Evolutionary conservation across 1,140 invertebrate genomes (phyloP).

Genomic region (Cephus cinctus): DNA sequence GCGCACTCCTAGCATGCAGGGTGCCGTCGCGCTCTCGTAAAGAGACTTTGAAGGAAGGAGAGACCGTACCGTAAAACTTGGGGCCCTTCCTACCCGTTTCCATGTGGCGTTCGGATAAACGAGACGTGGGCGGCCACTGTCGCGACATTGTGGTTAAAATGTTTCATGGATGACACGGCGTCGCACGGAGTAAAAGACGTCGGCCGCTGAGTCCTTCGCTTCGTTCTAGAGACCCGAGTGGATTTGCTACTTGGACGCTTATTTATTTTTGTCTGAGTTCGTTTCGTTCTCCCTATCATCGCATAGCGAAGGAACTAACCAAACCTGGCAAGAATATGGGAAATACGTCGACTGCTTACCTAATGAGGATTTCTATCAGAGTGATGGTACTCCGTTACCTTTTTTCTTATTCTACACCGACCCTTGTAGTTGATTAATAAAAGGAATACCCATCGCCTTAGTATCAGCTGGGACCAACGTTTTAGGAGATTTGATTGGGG

Average conservation of each 20-base stretch:
- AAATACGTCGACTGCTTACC: not conserved
- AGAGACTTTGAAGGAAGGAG: constrained; percentile 21
- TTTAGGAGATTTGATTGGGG: no score
- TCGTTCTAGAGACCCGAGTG: constrained; percentile 39
- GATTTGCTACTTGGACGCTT: constrained; percentile 39
- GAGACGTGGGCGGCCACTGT: constrained; percentile 2
- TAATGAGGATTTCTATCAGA: no score
- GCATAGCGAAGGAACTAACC: no score
- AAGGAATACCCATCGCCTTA: no score
- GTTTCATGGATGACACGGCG: constrained; percentile 31
- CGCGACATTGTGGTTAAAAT: constrained; percentile 29
- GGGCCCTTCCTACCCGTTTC: constrained; percentile 16
- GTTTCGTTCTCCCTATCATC: constrained; percentile 16
- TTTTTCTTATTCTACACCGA: constrained; percentile 9
- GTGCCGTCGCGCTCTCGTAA: constrained; percentile 38
- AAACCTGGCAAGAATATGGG: not conserved
- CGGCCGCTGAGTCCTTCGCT: constrained; percentile 26
- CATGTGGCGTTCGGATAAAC: constrained; percentile 8
- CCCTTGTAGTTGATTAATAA: no score
- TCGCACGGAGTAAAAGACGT: constrained; percentile 18
- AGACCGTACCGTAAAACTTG: not conserved
- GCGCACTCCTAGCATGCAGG: no score
- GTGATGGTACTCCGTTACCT: not conserved
- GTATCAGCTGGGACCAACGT: no score
- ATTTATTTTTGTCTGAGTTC: constrained; percentile 42